Base-by-base conservation (phyloP, 2,888 invertebrate genomes). In the Cryptops parisi region DNA sequence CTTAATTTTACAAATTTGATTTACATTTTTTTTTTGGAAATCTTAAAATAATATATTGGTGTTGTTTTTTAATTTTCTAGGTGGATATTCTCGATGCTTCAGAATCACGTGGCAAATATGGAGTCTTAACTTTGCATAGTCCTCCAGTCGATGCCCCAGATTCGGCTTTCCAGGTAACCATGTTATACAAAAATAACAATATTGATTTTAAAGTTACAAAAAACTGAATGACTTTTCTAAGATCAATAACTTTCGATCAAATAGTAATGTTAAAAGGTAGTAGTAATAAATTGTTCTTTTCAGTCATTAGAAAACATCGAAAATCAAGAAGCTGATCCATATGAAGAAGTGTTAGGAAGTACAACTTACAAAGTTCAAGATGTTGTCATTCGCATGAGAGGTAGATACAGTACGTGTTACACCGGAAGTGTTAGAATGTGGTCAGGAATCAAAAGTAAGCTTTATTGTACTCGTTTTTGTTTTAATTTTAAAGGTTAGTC, bases 321-420 rank as follows among this genome's bases (percentile, higher is more conserved):
- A 44, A 87, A 87, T 70, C 87, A 87, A 0, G 83, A 84, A 1
- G 87, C 87, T 62, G 12, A 17, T n/a, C 12, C 25, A 12, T 21
- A 45, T 12, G 52, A 33, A 46, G 26, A 25, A 25, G 27, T 40
- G 24, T 40, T 19, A 19, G 47, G 38, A n/a, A 52, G 58, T 15
- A 74, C 78, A 2, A 78, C 77, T 0, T 82, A 81, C 65, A 81
- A 82, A 65, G 82, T 84, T 0, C 83, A 84, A 64, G 84, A 84
- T 61, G 80, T 84, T 0, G 81, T 84, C 0, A 76, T 81, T 21
- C 74, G 76, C 58, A 74, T 79, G 54, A 74, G 80, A 54, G 72
- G 60, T 4, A 53, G 54, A 15, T 57, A 58, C 40, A 54, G 55
- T 17, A 59, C 59, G 3, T 52, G 61, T 0, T 62, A 62, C 54